These are phyloP conservation scores for Triplophysa dalaica DNA, from an alignment of 2,113 vertebrate genomes.

Conservation along the genomic window DNA sequence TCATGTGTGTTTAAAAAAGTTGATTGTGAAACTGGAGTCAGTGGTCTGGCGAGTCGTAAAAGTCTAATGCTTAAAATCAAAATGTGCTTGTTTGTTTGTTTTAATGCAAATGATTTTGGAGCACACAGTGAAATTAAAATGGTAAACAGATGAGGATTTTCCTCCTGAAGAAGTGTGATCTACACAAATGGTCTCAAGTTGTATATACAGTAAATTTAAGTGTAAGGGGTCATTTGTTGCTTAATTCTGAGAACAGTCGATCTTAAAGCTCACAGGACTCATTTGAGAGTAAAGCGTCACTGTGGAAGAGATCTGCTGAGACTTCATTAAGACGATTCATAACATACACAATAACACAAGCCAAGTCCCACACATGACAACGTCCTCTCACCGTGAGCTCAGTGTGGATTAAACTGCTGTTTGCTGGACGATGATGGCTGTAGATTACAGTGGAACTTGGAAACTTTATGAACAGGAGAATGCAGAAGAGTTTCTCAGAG, in stretches of 20 bases:
- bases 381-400: background rate
- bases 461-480: conserved; percentile 81
- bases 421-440: conserved; percentile 48
- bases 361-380: background rate
- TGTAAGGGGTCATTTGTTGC: background rate
- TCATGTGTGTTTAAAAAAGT: background rate
- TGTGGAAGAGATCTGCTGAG: background rate
- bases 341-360: background rate
- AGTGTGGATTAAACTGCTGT: background rate
- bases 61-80: no score
- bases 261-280: background rate
- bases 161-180: no score
- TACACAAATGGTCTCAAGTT: no score
- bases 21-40: background rate
- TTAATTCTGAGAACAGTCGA: background rate
- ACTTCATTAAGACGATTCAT: background rate
- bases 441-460: conserved; percentile 83
- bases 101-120: no score
- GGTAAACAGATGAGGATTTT: no score
- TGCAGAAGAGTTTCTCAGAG: conserved; percentile 76
- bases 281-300: background rate
- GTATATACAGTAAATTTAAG: no score
- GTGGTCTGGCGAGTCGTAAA: background rate
- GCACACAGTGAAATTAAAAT: no score
- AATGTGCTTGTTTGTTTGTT: no score